phyloP scores from a whole-genome alignment of 1,140 invertebrate species.

The Conus betulinus region DNA sequence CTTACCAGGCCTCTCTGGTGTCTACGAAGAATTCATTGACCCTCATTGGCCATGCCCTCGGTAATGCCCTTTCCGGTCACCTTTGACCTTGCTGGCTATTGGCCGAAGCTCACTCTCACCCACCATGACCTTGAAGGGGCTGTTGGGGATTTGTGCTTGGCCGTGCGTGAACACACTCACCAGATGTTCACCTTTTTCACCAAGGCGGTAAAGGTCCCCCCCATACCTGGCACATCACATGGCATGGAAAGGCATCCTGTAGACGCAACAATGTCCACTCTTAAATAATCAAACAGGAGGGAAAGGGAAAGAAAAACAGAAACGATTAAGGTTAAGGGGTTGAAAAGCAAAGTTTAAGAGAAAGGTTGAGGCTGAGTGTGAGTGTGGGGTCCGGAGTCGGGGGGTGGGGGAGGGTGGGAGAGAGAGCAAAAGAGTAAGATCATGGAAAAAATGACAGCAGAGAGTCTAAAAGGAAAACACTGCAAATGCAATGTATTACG shows the following conservation, averaged over 20 bases:
- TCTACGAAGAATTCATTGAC: conserved; percentile 96
- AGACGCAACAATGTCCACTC: background rate
- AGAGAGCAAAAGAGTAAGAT: background rate
- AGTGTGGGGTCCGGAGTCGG: background rate
- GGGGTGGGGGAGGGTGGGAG: background rate
- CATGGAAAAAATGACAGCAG: background rate
- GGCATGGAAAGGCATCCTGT: background rate
- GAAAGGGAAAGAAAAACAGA: no score
- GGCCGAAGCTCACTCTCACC: conserved; percentile 91
- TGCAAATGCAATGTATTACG: no score
- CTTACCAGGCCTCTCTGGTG: conserved; percentile 90
- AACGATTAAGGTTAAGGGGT: background rate
- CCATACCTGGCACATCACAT: conserved; percentile 83
- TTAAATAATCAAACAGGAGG: no score
- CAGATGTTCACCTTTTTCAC: conserved; percentile 93
- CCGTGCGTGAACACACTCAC: conserved; percentile 97
- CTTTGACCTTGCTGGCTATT: conserved; percentile 97
- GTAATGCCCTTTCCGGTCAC: conserved; percentile 89
- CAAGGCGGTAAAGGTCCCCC: conserved; percentile 98
- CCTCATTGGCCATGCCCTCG: conserved; percentile 93
- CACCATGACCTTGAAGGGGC: conserved; percentile 97
- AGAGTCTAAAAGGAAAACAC: no score
- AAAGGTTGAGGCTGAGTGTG: background rate
- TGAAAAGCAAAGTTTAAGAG: background rate
- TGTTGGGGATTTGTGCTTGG: conserved; percentile 95